phyloP scores from a whole-genome alignment of 2,797 vertebrate genomes.

The Parauchenoglanis punctatus region DNA sequence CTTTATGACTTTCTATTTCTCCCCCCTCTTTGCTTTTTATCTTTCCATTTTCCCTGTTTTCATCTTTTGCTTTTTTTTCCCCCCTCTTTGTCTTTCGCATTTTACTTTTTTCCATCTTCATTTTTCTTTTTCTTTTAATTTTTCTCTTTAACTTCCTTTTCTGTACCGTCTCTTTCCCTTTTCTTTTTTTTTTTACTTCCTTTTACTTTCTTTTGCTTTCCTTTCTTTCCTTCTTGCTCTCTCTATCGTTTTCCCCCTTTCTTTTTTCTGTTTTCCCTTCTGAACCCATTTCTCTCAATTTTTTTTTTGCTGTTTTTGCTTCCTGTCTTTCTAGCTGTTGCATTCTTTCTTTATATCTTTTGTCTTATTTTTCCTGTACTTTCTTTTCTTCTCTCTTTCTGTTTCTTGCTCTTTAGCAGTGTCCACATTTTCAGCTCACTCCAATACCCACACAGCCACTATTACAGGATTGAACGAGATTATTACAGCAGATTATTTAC shows the following conservation, averaged over 20 bases:
- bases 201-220: background rate
- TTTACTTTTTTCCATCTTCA: background rate
- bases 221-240: background rate
- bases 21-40: too few relatives aligned
- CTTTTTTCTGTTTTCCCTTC: too few relatives aligned
- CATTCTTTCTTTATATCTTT: background rate
- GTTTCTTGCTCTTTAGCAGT: background rate
- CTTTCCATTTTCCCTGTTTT: background rate
- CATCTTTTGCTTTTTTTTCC: too few relatives aligned
- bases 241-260: background rate
- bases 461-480: slow-evolving; percentile 71
- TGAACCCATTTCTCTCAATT: too few relatives aligned
- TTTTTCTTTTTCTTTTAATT: background rate
- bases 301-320: background rate
- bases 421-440: slow-evolving; percentile 56
- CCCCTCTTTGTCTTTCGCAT: too few relatives aligned
- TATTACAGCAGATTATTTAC: slow-evolving; percentile 76
- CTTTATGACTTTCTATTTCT: background rate
- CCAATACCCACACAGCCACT: slow-evolving; percentile 65
- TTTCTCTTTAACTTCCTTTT: background rate
- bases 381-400: too few relatives aligned
- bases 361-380: background rate
- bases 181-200: background rate
- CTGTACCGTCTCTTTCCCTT: background rate
- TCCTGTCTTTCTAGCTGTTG: background rate